Evolutionary conservation across 1,140 invertebrate genomes (phyloP), one percentile per base, ranked within the genome.

Genomic region (Tribolium castaneum): DNA sequence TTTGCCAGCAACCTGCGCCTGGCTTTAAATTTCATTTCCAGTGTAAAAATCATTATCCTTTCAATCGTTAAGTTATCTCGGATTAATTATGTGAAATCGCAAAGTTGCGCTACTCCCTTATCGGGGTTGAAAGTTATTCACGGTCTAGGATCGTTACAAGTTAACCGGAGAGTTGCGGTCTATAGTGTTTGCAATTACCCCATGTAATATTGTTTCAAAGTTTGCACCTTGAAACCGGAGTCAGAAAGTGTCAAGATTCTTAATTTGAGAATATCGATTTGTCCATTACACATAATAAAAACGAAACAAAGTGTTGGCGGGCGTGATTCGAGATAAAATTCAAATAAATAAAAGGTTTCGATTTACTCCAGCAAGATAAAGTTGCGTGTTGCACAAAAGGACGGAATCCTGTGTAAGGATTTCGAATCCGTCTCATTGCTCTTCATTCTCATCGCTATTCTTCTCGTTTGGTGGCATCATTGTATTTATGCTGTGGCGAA

Each of bases 391-490:
- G 66, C 56, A 16, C 54, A 76, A 66, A 76, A 76, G 75, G 39
- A 52, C 66, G 66, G 45, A 76, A 76, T 76, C 66, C 75, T 76
- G 51, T 66, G 59, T 76, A 75, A 79, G 78, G 74, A 79, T 75
- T 49, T 49, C 75, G 75, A 59, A 80, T 54, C 78, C 75, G 62
- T 76, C 70, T 77, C 70, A 80, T 80, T 73, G 75, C 66, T 75
- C 70, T 76, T 75, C 73, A 76, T 77, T 77, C 49, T 76, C 75
- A 52, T 66, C 54, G 62, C 78, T 52, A 77, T 80, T 77, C 70
- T 80, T 80, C 75, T 73, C 75, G 35, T 76, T 80, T 72, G 75
- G 59, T 66, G 66, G 77, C 71, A 66, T 78, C 77, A 78, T 78
- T 78, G 77, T 78, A 75, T 78, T 78, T 78, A 75, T 75, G 59